Evolutionary conservation across 2,113 vertebrate genomes (phyloP).

Genomic region (Platichthys stellatus): DNA sequence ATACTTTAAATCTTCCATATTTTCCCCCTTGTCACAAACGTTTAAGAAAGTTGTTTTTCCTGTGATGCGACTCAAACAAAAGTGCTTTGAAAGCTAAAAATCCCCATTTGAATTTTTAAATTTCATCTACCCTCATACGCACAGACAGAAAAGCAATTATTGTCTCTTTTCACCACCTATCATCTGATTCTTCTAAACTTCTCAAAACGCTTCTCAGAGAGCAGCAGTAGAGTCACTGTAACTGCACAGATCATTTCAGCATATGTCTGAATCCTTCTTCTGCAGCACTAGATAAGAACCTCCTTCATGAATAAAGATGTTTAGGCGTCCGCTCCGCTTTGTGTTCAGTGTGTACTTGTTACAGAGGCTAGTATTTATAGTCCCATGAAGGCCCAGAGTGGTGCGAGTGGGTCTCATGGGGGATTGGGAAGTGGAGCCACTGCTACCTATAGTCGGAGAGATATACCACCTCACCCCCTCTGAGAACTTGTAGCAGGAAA

Average conservation of each 20-base stretch:
- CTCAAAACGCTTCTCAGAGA: conserved; percentile 4
- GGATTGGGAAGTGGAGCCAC: conserved; percentile 64
- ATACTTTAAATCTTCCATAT: too few relatives aligned
- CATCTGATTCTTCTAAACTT: background rate
- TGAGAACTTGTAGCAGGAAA: conserved; percentile 71
- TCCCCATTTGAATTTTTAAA: too few relatives aligned
- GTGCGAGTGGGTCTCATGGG: conserved; percentile 65
- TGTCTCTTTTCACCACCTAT: background rate
- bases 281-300: conserved; percentile 51
- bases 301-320: conserved; percentile 74
- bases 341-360: conserved; percentile 61
- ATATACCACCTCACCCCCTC: conserved; percentile 72
- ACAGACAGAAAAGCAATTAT: background rate
- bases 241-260: conserved; percentile 13
- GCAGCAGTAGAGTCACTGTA: conserved; percentile 8
- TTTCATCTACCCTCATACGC: background rate
- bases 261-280: conserved; percentile 31
- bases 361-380: conserved; percentile 74
- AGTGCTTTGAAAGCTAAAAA: too few relatives aligned
- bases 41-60: too few relatives aligned
- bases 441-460: conserved; percentile 64
- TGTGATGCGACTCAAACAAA: too few relatives aligned
- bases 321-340: conserved; percentile 44
- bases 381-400: conserved; percentile 50
- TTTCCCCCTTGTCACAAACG: too few relatives aligned